Conservation (phyloP, 2,888 invertebrate species). For the Hypercompe scribonia region DNA sequence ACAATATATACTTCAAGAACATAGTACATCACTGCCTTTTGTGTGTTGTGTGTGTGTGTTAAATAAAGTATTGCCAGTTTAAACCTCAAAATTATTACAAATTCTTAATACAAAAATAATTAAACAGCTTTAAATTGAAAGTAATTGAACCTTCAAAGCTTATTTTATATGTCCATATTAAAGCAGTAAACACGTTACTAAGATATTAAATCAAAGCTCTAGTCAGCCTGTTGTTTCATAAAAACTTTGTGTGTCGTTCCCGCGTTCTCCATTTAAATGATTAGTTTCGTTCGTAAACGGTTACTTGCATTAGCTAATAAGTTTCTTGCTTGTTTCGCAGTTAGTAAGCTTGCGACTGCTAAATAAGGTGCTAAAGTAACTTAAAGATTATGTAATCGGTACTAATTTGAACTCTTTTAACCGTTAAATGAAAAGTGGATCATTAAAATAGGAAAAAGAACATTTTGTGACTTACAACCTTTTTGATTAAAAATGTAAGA, state of each 20-base stretch:
- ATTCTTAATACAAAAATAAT: background rate
- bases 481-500: background rate
- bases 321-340: constrained; percentile 15
- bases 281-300: constrained; percentile 21
- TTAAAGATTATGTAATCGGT: background rate
- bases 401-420: background rate
- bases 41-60: background rate
- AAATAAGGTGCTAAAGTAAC: background rate
- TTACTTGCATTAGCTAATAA: constrained; percentile 24
- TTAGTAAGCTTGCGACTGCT: background rate
- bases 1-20: background rate
- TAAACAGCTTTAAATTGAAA: background rate
- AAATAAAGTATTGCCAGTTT: background rate
- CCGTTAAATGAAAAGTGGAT: background rate
- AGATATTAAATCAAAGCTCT: background rate
- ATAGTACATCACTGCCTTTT: background rate
- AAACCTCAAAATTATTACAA: background rate
- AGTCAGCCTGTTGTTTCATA: constrained; percentile 7
- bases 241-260: background rate
- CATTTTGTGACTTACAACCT: background rate
- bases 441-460: background rate
- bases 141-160: background rate
- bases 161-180: background rate
- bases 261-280: constrained; percentile 21
- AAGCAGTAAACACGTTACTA: background rate